Evolutionary conservation across 1,140 invertebrate species (phyloP), one percentile per base, ranked within the genome.

Genomic region (Orchesella cincta): DNA sequence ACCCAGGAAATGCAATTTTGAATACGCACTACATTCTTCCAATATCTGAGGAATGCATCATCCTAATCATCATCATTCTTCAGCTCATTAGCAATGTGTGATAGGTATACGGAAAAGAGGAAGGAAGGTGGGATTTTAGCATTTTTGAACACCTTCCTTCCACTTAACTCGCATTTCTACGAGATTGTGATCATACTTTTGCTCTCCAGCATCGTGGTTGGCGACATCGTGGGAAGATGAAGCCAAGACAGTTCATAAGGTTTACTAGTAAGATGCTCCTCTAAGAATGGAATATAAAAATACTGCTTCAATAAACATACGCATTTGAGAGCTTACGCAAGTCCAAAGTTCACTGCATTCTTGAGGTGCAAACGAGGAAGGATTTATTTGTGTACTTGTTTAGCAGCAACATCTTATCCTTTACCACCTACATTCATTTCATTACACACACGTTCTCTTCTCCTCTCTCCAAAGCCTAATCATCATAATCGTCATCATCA

Each of bases 321-420:
- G 20, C 39, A 46, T n/a, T n/a, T n/a, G n/a, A n/a, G n/a, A n/a
- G n/a, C n/a, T n/a, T n/a, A n/a, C n/a, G n/a, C n/a, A 46, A 20
- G 39, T 46, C 12, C 14, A 57, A 23, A 57, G 54, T 57, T 57
- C 23, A n/a, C 54, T 57, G 14, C 12, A 57, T 57, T 57, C 23
- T 57, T 12, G 54, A 57, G 54, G 54, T 57, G 54, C 54, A 57
- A 57, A 57, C 54, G 54, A 57, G 54, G 54, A 57, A 57, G 54
- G 54, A 57, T 57, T 57, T 57, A 57, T 57, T 57, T 57, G 54
- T 57, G 54, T 57, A 57, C 54, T 23, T 14, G 26, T 23, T 57
- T 57, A 57, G n/a, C n/a, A n/a, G n/a, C n/a, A n/a, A n/a, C n/a
- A n/a, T n/a, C 26, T 57, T 57, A 57, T 23, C 23, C 3, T 5